A percentile compares a stretch with the other conserved stretches of the same genome.
Conservation (phyloP, 2,888 invertebrate genomes). For the Erebia epiphron region DNA sequence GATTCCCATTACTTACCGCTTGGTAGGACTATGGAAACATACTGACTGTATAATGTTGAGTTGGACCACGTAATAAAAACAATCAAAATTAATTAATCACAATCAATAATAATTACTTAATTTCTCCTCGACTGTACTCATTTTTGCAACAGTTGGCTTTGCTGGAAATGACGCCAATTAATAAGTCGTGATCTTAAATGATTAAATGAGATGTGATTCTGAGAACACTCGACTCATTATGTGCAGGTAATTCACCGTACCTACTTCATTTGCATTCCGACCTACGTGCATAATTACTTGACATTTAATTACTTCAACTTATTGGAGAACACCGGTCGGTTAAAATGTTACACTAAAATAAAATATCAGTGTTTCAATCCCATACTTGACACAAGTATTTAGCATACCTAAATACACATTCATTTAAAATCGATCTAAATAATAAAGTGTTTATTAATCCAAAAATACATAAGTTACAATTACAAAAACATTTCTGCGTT, state of each 20-base stretch:
- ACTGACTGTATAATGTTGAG: too few relatives aligned
- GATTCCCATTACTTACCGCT: too few relatives aligned
- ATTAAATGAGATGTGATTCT: conserved; percentile 40
- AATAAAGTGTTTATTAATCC: too few relatives aligned
- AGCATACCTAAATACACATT: too few relatives aligned
- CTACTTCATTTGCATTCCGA: conserved; percentile 31
- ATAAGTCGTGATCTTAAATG: conserved; percentile 53
- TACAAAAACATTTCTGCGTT: too few relatives aligned
- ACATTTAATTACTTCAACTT: conserved; percentile 22
- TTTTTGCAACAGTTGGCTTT: conserved; percentile 43
- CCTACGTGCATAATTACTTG: conserved; percentile 22
- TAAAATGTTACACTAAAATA: too few relatives aligned
- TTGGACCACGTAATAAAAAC: background rate
- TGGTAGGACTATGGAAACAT: too few relatives aligned
- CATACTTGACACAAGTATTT: too few relatives aligned
- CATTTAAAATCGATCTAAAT: too few relatives aligned
- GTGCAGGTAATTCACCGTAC: conserved; percentile 20
- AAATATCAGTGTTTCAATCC: too few relatives aligned
- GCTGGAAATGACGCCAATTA: conserved; percentile 55
- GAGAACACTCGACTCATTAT: conserved; percentile 34
- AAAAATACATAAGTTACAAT: too few relatives aligned
- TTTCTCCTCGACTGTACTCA: conserved; percentile 26
- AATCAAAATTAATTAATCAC: background rate
- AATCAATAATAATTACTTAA: background rate
- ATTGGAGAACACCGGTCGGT: background rate